phyloP scores from a whole-genome alignment of 2,113 vertebrate genomes.

The Cyphomyrus discorhynchus region DNA sequence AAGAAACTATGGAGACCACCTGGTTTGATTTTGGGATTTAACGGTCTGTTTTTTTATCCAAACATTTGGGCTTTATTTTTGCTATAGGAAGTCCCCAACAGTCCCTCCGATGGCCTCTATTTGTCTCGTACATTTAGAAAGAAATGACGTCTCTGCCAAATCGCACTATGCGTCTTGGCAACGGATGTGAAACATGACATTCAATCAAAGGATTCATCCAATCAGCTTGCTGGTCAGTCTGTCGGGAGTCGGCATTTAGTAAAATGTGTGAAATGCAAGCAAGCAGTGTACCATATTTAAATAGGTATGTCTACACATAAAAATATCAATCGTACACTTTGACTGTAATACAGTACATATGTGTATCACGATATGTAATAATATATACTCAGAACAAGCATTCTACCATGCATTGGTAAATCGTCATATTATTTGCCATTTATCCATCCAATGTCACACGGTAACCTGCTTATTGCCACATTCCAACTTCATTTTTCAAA shows the following conservation, averaged over 20 bases:
- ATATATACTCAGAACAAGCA: not conserved
- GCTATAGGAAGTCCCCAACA: not conserved
- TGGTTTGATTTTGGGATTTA: conserved; percentile 4
- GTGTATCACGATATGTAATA: not conserved
- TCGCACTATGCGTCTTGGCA: not conserved
- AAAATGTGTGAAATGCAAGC: not conserved
- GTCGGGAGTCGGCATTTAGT: not conserved
- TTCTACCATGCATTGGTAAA: not conserved
- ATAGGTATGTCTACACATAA: not conserved
- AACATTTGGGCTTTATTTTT: conserved; percentile 3
- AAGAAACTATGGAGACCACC: not conserved
- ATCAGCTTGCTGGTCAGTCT: not conserved
- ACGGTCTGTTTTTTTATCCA: not conserved
- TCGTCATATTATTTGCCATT: not conserved
- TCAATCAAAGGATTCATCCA: not conserved
- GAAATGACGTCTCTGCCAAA: not conserved
- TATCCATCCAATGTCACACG: not conserved
- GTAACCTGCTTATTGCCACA: not conserved
- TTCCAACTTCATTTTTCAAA: not conserved
- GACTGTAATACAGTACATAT: not conserved
- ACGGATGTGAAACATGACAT: not conserved
- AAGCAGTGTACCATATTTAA: not conserved
- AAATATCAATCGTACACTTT: not conserved
- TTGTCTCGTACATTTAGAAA: not conserved
- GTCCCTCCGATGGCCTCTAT: not conserved